A percentile compares a stretch with the other conserved stretches of the same genome.
These are phyloP conservation scores for Drosophila kepulauana DNA, from an alignment of 1,140 invertebrate genomes.

Conservation along the genomic window DNA sequence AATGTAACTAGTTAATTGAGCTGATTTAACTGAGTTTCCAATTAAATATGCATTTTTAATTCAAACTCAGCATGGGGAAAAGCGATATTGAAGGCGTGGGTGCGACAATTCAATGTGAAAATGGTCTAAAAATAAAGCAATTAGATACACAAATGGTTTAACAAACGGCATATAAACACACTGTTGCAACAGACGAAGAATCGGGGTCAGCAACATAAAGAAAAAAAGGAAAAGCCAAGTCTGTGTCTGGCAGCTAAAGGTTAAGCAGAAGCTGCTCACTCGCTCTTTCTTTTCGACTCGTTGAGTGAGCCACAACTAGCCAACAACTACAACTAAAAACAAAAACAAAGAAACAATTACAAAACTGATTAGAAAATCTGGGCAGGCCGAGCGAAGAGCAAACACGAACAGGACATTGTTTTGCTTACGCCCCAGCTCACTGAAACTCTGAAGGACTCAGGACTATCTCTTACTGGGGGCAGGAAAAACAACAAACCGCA, in stretches of 20 bases:
- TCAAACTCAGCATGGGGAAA: not conserved
- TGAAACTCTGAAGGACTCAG: not conserved
- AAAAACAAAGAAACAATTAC: slow-evolving; percentile 73
- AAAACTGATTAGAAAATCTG: slow-evolving; percentile 83
- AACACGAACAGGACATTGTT: slow-evolving; percentile 71
- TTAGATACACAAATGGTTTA: slow-evolving; percentile 37
- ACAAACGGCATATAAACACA: slow-evolving; percentile 37
- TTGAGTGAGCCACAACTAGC: slow-evolving; percentile 24
- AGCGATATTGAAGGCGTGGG: not conserved
- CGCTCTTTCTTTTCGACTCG: slow-evolving; percentile 33
- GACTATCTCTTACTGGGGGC: slow-evolving; percentile 17
- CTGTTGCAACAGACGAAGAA: slow-evolving; percentile 1
- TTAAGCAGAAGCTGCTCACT: slow-evolving; percentile 56
- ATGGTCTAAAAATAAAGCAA: slow-evolving; percentile 35
- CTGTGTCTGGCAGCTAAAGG: slow-evolving; percentile 69
- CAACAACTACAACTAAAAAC: slow-evolving; percentile 40
- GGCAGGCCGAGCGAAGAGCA: slow-evolving; percentile 42
- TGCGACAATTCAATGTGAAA: not conserved
- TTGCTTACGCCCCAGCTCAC: slow-evolving; percentile 64
- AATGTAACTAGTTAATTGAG: slow-evolving; percentile 24
- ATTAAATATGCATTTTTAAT: slow-evolving; percentile 7
- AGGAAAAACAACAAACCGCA: slow-evolving; percentile 73
- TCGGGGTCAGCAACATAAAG: not conserved
- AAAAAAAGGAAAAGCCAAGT: slow-evolving; percentile 9
- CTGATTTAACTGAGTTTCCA: slow-evolving; percentile 26